Evolutionary conservation across 2,113 vertebrate species (phyloP).

Genomic region (Lipotes vexillifer): DNA sequence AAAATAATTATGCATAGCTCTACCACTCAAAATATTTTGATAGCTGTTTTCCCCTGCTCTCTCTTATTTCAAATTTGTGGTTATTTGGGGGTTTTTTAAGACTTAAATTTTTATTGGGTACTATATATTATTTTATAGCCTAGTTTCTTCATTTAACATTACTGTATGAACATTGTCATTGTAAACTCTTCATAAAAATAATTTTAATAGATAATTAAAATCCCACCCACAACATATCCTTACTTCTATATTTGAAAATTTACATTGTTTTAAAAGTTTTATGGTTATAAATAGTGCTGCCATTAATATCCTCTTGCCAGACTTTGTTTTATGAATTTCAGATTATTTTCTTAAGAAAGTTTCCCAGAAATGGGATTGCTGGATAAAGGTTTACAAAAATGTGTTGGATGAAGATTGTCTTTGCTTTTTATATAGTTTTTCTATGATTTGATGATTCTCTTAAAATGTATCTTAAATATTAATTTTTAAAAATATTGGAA

Average conservation of each 20-base stretch:
- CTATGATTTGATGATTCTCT: neutral
- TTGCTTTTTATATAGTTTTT: neutral
- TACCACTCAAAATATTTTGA: neutral
- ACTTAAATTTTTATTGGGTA: neutral
- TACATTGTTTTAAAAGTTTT: neutral
- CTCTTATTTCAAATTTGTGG: neutral
- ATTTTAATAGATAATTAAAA: neutral
- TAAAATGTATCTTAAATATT: neutral
- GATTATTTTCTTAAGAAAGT: conserved; percentile 5
- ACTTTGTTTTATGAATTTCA: conserved; percentile 1
- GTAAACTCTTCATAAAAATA: neutral
- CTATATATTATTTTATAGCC: neutral
- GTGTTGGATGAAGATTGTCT: neutral
- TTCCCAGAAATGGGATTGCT: neutral
- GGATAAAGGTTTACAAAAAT: neutral
- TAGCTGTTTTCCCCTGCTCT: neutral
- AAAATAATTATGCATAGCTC: neutral
- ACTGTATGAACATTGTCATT: neutral
- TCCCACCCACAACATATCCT: neutral
- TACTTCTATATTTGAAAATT: conserved; percentile 3
- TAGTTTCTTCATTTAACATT: neutral
- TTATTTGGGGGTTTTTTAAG: neutral
- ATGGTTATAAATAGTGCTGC: neutral
- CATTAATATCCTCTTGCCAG: neutral
- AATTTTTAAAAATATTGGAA: neutral